phyloP scores from a whole-genome alignment of 2,113 vertebrate genomes.

The Cynopterus brachyotis region DNA sequence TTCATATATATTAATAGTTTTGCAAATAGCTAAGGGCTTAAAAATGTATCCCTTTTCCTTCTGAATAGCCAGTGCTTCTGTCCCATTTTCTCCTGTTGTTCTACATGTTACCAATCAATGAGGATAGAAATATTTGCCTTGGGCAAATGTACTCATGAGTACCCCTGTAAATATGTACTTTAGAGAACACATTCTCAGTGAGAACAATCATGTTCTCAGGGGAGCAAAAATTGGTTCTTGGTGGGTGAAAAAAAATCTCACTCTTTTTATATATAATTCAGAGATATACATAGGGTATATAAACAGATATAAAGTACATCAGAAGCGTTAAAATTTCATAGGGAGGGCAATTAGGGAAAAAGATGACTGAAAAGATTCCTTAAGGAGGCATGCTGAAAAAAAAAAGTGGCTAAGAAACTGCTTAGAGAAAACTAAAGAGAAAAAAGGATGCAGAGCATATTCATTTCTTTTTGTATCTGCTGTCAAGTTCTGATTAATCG shows the following conservation, averaged over 20 bases:
- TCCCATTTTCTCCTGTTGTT: not conserved
- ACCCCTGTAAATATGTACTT: not conserved
- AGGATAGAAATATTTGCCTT: not conserved
- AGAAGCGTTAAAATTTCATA: slow-evolving; percentile 14
- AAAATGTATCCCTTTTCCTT: not conserved
- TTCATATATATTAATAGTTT: not conserved
- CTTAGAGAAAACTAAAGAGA: not conserved
- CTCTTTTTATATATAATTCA: not conserved
- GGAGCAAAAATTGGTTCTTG: not conserved
- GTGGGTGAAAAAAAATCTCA: not conserved
- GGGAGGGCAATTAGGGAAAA: not conserved
- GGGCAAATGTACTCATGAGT: not conserved
- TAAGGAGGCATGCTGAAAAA: not conserved
- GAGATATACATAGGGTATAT: not conserved
- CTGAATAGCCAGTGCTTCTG: not conserved
- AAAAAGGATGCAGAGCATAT: not conserved
- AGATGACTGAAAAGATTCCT: not conserved
- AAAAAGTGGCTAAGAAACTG: not conserved
- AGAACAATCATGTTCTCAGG: not conserved
- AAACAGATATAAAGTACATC: not conserved
- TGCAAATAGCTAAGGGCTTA: not conserved
- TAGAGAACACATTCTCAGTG: not conserved
- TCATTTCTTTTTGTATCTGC: slow-evolving; percentile 27
- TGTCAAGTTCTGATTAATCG: slow-evolving; percentile 60
- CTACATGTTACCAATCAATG: not conserved